A percentile compares a stretch with the other conserved stretches of the same genome.
These are phyloP conservation scores for Distichodus sexfasciatus DNA, from an alignment of 2,797 vertebrate species.

Conservation along the genomic window DNA sequence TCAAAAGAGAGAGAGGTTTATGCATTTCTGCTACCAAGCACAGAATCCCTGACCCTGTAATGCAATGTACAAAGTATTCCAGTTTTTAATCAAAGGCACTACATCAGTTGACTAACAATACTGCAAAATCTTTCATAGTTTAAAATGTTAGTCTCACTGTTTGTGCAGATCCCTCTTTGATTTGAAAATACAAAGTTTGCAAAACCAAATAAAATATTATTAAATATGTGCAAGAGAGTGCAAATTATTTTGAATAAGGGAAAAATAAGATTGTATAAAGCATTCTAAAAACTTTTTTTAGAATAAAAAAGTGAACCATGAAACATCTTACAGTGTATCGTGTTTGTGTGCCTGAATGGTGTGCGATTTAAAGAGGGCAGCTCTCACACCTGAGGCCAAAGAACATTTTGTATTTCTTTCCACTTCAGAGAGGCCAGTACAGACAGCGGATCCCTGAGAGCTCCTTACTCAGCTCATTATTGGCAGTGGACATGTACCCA, in stretches of 20 bases:
- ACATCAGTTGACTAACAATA: background rate
- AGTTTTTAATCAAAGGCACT: background rate
- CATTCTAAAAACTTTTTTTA: too few species aligned
- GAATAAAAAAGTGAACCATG: too few species aligned
- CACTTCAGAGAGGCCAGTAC: constrained; percentile 8
- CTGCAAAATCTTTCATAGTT: background rate
- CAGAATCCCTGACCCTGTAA: background rate
- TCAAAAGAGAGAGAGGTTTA: constrained; percentile 20
- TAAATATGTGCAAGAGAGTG: too few species aligned
- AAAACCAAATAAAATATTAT: too few species aligned
- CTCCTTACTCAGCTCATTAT: background rate
- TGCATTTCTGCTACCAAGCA: background rate
- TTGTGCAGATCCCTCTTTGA: background rate
- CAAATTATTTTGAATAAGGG: too few species aligned
- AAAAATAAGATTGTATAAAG: too few species aligned
- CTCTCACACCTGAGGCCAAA: constrained; percentile 15
- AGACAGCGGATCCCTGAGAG: background rate
- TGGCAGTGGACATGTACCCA: background rate
- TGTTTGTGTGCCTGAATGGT: constrained; percentile 2
- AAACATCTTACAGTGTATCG: too few species aligned
- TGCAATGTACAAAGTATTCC: background rate
- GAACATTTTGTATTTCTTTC: background rate
- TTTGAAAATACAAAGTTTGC: too few species aligned
- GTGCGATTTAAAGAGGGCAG: constrained; percentile 15
- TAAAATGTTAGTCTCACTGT: background rate